Conservation (phyloP, 2,888 invertebrate genomes). For the Bruchidius siliquastri region DNA sequence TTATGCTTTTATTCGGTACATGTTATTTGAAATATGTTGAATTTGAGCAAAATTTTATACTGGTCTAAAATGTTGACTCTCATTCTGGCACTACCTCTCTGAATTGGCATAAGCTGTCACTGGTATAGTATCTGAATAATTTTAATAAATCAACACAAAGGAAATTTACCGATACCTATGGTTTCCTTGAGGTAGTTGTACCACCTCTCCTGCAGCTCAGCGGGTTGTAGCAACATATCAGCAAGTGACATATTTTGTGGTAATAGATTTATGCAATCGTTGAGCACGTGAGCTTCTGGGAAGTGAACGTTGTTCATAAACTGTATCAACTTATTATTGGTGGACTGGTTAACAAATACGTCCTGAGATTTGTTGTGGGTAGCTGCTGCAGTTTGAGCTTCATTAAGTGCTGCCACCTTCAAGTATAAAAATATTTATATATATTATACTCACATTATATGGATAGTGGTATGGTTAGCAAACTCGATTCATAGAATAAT, state of each 20-base stretch:
- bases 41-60: too few species aligned
- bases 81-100: too few species aligned
- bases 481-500: too few species aligned
- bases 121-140: too few species aligned
- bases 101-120: too few species aligned
- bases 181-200: conserved; percentile 51
- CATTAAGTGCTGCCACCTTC: background rate
- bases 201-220: conserved; percentile 46
- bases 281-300: conserved; percentile 43
- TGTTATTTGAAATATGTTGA: too few species aligned
- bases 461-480: too few species aligned
- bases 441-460: too few species aligned
- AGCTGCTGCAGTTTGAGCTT: background rate
- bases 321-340: conserved; percentile 51
- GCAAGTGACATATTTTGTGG: conserved; percentile 55
- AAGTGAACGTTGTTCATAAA: conserved; percentile 58
- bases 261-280: conserved; percentile 46
- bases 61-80: too few species aligned
- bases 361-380: background rate
- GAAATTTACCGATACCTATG: too few species aligned
- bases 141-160: too few species aligned
- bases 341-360: conserved; percentile 13
- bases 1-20: too few species aligned
- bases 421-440: background rate
- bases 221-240: conserved; percentile 54